Base-by-base conservation (phyloP, 1,140 invertebrate species). In the Cydia strobilella region DNA sequence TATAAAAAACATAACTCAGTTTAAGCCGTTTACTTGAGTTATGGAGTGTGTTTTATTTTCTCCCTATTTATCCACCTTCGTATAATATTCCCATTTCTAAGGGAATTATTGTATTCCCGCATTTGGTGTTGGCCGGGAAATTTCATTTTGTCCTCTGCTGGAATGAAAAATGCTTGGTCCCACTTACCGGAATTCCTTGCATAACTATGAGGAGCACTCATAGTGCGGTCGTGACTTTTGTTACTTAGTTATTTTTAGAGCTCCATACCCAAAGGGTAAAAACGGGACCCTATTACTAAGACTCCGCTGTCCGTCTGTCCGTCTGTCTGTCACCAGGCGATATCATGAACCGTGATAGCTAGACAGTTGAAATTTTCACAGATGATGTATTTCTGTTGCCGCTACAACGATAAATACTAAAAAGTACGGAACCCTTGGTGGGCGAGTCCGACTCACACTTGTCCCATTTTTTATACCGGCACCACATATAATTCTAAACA, bases 101-200 rank as follows among this genome's bases (percentile, higher is more conserved):
- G 27, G 65, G 65, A 35, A 69, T 69, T 69, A 69, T 69, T 69
- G 65, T 69, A 69, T 35, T 69, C 65, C 65, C 27, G 25, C n/a
- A 35, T 69, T 69, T 27, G 65, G 65, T 42, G 31, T 39, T 69
- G 9, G 65, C 2, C 31, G 65, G 65, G 31, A 69, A 69, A 69
- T 69, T 69, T 69, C 65, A 69, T 69, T 69, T 69, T 69, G 65
- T 69, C 27, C 65, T 39, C 27, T 2, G 65, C 65, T 18, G 31
- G 65, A 35, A 65, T 69, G 65, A 69, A 69, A 69, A 69, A 69
- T 69, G 65, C 65, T 69, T 59, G 54, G 65, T 18, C 65, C 65
- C 65, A 69, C 65, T 69, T 69, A 35, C 31, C 65, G 27, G 65
- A 35, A 69, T 69, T 35, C 65, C 31, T 35, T 35, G 65, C 65